These are phyloP conservation scores for Hesperophylax magnus DNA, from an alignment of 1,140 invertebrate genomes.

Conservation along the genomic window DNA sequence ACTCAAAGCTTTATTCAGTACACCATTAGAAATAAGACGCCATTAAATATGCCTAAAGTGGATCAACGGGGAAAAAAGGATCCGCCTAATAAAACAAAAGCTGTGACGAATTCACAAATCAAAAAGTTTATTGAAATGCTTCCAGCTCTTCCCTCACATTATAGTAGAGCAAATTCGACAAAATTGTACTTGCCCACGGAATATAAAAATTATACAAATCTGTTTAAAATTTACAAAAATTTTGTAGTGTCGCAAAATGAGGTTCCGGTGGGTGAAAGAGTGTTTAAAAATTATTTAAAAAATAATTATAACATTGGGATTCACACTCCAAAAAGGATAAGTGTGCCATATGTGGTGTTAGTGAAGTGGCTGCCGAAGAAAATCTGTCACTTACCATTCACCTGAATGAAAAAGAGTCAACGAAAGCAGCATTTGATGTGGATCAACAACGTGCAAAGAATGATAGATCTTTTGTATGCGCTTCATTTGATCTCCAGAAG, in stretches of 20 bases:
- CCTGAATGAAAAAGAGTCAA: conserved; percentile 40
- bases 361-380: not conserved
- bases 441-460: not conserved
- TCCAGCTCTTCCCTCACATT: conserved; percentile 57
- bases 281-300: conserved; percentile 57
- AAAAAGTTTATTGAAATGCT: conserved; percentile 54
- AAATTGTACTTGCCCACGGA: conserved; percentile 54
- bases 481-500: conserved; percentile 58
- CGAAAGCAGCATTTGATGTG: conserved; percentile 43
- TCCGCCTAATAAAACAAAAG: conserved; percentile 55
- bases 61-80: conserved; percentile 53
- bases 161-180: conserved; percentile 37
- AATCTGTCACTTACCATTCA: not conserved
- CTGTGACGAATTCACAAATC: conserved; percentile 10
- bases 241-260: conserved; percentile 20
- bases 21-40: too few relatives aligned
- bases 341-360: conserved; percentile 43
- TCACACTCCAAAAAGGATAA: conserved; percentile 60
- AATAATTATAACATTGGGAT: conserved; percentile 59
- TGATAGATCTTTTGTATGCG: conserved; percentile 36
- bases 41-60: not conserved
- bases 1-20: too few relatives aligned
- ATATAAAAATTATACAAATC: conserved; percentile 52
- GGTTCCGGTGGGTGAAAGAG: conserved; percentile 51
- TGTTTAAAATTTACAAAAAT: conserved; percentile 47